phyloP scores from a whole-genome alignment of 2,888 invertebrate species.

The Nomada ruficornis region DNA sequence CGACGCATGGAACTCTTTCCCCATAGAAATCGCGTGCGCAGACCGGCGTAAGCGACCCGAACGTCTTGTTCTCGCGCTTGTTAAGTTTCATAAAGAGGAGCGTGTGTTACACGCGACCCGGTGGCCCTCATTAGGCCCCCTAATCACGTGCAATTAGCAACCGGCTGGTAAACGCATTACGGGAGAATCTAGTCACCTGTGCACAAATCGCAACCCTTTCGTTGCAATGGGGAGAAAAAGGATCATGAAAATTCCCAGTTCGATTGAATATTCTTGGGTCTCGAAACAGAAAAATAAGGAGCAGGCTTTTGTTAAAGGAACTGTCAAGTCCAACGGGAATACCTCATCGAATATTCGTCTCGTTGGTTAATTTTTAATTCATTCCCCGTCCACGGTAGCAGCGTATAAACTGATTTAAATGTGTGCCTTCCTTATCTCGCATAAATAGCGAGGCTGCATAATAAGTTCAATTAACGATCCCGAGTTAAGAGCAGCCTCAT shows the following conservation, averaged over 20 bases:
- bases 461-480: conserved; percentile 49
- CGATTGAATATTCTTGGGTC: no score
- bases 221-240: no score
- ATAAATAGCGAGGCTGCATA: conserved; percentile 38
- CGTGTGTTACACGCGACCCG: conserved; percentile 76
- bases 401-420: conserved; percentile 45
- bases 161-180: conserved; percentile 73
- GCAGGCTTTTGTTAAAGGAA: neutral
- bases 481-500: conserved; percentile 30
- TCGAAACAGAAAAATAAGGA: neutral
- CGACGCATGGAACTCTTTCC: neutral
- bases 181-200: conserved; percentile 55
- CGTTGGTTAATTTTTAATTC: neutral
- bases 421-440: conserved; percentile 37
- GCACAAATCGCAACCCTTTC: no score
- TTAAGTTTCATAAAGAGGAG: conserved; percentile 72
- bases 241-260: no score
- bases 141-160: conserved; percentile 79
- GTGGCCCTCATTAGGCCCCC: conserved; percentile 74
- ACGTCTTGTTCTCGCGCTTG: conserved; percentile 67
- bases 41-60: conserved; percentile 16
- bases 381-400: neutral
- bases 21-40: conserved; percentile 20
- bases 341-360: neutral
- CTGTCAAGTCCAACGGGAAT: neutral